Evolutionary conservation across 2,888 invertebrate genomes (phyloP).

Genomic region (Ernsta delagoae): DNA sequence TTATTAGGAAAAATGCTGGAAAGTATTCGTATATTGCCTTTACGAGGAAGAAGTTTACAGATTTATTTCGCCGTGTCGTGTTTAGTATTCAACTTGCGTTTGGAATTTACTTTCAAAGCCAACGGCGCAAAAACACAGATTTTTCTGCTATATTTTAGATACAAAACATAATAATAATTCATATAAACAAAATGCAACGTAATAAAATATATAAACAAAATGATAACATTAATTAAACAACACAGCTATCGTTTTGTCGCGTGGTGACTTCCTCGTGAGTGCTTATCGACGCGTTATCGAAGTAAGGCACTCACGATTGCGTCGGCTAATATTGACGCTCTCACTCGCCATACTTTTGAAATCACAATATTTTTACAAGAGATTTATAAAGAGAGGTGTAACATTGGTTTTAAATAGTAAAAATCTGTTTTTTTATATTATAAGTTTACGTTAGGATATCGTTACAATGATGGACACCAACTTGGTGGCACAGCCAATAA

Average conservation of each 20-base stretch:
- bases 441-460: too few species aligned
- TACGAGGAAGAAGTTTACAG: conserved; percentile 5
- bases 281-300: conserved; percentile 68
- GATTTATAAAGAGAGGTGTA: not conserved
- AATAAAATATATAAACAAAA: conserved; percentile 8
- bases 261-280: conserved; percentile 65
- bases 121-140: conserved; percentile 2
- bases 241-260: conserved; percentile 46
- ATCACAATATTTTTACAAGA: conserved; percentile 25
- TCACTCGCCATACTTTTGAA: conserved; percentile 22
- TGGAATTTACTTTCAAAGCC: conserved; percentile 38
- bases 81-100: conserved; percentile 42
- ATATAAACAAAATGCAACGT: too few species aligned
- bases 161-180: too few species aligned
- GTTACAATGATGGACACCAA: too few species aligned
- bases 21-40: conserved; percentile 5
- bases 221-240: conserved; percentile 36
- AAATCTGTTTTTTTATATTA: too few species aligned
- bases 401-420: too few species aligned
- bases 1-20: conserved; percentile 19
- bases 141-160: not conserved
- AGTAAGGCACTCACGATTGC: conserved; percentile 59
- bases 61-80: conserved; percentile 36
- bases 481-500: too few species aligned
- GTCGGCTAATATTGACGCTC: conserved; percentile 36